Evolutionary conservation across 2,888 invertebrate genomes (phyloP).

Genomic region (Leucozona laternaria): DNA sequence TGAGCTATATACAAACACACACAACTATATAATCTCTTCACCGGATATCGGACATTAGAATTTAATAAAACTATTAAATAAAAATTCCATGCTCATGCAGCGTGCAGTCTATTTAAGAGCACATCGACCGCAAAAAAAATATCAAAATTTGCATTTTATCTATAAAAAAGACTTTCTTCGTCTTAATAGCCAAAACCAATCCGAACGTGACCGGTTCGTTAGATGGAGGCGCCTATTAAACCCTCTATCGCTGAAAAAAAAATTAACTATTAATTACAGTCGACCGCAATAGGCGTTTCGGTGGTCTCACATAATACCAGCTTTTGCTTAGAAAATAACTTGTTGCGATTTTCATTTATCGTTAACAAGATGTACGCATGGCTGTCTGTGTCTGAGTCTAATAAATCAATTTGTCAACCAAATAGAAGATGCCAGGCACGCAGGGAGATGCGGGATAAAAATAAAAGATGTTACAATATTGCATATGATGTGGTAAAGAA

Average conservation of each 20-base stretch:
- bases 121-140: constrained; percentile 6
- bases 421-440: not conserved
- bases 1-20: not conserved
- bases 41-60: constrained; percentile 11
- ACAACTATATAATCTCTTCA: not conserved
- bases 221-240: constrained; percentile 1
- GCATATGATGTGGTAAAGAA: not conserved
- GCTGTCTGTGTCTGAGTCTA: constrained; percentile 33
- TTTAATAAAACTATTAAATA: not conserved
- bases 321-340: constrained; percentile 8
- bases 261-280: constrained; percentile 19
- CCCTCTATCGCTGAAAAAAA: not conserved
- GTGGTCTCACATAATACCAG: constrained; percentile 16
- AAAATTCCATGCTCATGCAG: constrained; percentile 7
- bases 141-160: constrained; percentile 6
- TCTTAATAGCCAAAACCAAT: constrained; percentile 7
- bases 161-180: constrained; percentile 22
- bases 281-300: constrained; percentile 37
- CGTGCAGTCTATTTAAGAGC: constrained; percentile 17
- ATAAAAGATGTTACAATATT: constrained; percentile 16
- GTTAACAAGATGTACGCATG: constrained; percentile 45
- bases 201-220: constrained; percentile 28
- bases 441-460: not conserved
- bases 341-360: constrained; percentile 38
- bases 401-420: constrained; percentile 61